A percentile compares a stretch with the other conserved stretches of the same genome.
phyloP scores from a whole-genome alignment of 2,113 vertebrate genomes.

The Tautogolabrus adspersus region DNA sequence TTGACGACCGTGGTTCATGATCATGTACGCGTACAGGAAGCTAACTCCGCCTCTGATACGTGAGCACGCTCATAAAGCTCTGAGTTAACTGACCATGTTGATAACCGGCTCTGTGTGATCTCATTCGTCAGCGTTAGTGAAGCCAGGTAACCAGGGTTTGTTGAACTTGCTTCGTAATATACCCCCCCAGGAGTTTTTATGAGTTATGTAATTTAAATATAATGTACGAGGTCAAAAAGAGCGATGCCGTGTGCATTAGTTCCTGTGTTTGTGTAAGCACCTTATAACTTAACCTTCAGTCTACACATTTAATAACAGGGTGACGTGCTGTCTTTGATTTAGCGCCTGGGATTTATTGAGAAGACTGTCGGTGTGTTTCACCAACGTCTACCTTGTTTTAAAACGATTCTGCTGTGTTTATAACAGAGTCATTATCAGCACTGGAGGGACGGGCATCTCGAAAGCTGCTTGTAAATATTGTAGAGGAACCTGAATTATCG shows the following conservation, averaged over 20 bases:
- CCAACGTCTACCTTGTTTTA: constrained; percentile 13
- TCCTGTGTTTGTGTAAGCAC: constrained; percentile 1
- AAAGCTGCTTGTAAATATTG: constrained; percentile 28
- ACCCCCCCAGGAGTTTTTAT: background rate
- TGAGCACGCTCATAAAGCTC: too few relatives aligned
- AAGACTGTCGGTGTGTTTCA: background rate
- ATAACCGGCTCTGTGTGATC: too few relatives aligned
- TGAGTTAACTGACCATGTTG: too few relatives aligned
- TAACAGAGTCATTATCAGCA: background rate
- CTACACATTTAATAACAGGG: background rate
- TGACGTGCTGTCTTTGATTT: too few relatives aligned
- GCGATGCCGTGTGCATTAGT: background rate
- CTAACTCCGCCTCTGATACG: too few relatives aligned
- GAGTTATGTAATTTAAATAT: background rate
- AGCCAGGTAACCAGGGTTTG: too few relatives aligned
- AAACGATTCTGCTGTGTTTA: background rate
- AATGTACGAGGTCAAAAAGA: constrained; percentile 2
- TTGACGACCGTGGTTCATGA: too few relatives aligned
- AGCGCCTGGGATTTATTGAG: background rate
- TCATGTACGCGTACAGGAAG: too few relatives aligned
- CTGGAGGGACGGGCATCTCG: background rate
- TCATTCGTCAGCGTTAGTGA: too few relatives aligned
- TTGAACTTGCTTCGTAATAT: too few relatives aligned
- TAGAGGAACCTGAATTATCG: background rate
- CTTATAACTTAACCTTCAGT: background rate